Percentiles rank a stretch among this genome's conserved stretches.
These are phyloP conservation scores for Saturnia japonica DNA, from an alignment of 2,888 invertebrate genomes.

Conservation along the genomic window DNA sequence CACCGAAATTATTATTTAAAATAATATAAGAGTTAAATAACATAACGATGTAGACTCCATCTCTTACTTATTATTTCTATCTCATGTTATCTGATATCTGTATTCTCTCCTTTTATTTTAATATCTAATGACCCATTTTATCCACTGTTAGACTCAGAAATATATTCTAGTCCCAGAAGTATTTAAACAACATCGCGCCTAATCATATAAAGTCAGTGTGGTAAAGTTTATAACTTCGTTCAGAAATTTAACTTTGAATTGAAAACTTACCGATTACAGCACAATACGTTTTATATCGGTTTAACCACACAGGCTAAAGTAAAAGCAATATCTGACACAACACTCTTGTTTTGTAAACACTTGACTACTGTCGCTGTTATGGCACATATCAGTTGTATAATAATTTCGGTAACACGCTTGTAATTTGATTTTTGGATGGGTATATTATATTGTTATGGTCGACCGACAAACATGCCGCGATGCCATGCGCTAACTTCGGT, in stretches of 20 bases:
- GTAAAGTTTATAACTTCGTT: constrained; percentile 7
- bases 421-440: constrained; percentile 34
- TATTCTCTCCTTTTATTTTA: not conserved
- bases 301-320: constrained; percentile 51
- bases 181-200: not conserved
- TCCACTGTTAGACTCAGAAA: not conserved
- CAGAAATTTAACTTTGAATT: constrained; percentile 14
- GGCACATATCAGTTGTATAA: constrained; percentile 61
- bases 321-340: constrained; percentile 53
- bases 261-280: constrained; percentile 29
- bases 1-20: not conserved
- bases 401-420: constrained; percentile 50
- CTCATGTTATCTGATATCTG: too few relatives aligned
- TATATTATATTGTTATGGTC: constrained; percentile 22
- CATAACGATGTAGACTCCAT: not conserved
- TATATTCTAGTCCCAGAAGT: not conserved
- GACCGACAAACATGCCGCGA: constrained; percentile 38
- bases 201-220: not conserved
- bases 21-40: too few relatives aligned
- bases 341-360: constrained; percentile 67
- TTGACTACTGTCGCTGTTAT: constrained; percentile 43
- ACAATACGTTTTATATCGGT: constrained; percentile 29
- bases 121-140: not conserved
- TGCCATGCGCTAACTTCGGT: constrained; percentile 62
- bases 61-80: not conserved